A percentile compares a stretch with the other conserved stretches of the same genome.
phyloP scores from a whole-genome alignment of 2,113 vertebrate species.

The Phylloscopus whistleri region DNA sequence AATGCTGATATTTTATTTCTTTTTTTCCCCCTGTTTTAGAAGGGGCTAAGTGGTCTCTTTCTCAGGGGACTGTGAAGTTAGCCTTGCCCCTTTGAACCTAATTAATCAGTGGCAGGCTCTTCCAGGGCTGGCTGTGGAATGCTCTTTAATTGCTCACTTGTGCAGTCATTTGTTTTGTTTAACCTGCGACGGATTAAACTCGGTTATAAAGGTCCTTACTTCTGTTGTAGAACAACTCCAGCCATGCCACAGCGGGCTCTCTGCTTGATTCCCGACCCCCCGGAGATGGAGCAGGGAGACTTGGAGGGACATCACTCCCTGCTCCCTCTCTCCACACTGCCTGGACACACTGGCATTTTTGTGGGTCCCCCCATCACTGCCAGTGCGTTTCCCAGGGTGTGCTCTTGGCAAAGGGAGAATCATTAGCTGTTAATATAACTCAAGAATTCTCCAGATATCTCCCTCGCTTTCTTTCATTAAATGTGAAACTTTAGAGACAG shows the following conservation, averaged over 20 bases:
- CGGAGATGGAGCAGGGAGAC: neutral
- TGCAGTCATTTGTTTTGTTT: conserved; percentile 57
- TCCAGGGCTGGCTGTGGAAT: neutral
- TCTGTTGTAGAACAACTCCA: neutral
- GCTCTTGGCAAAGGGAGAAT: neutral
- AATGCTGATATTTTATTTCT: neutral
- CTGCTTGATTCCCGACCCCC: accelerated
- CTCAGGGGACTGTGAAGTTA: conserved; percentile 18
- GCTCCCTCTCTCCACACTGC: accelerated
- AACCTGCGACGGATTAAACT: neutral
- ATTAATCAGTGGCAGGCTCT: conserved; percentile 28
- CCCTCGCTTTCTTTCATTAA: neutral
- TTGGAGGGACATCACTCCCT: too few species aligned
- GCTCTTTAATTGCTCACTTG: conserved; percentile 57
- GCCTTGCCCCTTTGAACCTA: conserved; percentile 50
- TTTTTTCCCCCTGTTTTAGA: neutral
- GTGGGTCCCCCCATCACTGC: accelerated
- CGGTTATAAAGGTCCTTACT: neutral
- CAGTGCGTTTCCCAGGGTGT: neutral
- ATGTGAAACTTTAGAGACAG: conserved; percentile 9
- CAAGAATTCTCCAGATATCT: neutral
- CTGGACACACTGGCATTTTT: neutral
- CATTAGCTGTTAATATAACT: neutral
- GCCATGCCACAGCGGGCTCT: neutral
- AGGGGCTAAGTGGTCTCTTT: conserved; percentile 31